Evolutionary conservation across 2,797 vertebrate genomes (phyloP).

Genomic region (Nannoperca obscura): DNA sequence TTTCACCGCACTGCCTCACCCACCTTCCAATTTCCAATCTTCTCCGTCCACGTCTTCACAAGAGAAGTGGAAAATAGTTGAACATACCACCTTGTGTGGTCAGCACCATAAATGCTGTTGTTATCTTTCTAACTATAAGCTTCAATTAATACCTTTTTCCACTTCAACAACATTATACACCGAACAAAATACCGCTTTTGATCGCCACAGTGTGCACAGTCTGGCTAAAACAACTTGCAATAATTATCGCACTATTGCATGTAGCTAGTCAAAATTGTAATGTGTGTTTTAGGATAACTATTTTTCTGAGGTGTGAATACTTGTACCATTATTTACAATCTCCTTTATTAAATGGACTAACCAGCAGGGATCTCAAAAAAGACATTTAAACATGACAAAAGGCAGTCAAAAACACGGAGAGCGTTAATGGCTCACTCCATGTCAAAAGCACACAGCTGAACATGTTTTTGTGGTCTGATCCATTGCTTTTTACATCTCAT

Average conservation of each 20-base stretch:
- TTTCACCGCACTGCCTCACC: neutral
- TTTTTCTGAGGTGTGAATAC: neutral
- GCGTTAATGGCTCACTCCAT: neutral
- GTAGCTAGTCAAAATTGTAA: too few species aligned
- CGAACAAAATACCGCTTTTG: neutral
- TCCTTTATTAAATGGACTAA: neutral
- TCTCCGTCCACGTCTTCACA: neutral
- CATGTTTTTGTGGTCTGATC: neutral
- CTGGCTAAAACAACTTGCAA: neutral
- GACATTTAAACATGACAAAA: neutral
- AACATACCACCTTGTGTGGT: conserved; percentile 20
- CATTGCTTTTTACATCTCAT: neutral
- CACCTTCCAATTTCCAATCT: neutral
- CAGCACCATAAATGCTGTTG: neutral
- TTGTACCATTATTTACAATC: neutral
- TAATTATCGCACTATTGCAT: conserved; percentile 2
- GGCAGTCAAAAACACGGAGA: neutral
- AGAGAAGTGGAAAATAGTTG: conserved; percentile 5
- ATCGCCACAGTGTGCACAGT: neutral
- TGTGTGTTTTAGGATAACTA: neutral
- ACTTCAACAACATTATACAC: neutral
- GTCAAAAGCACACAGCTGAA: neutral
- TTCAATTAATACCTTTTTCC: conserved; percentile 5
- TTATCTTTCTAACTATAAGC: neutral
- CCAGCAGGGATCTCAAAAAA: neutral